Evolutionary conservation across 2,113 vertebrate genomes (phyloP), one percentile per base, ranked within the genome.

Genomic region (Entomyzon cyanotis): DNA sequence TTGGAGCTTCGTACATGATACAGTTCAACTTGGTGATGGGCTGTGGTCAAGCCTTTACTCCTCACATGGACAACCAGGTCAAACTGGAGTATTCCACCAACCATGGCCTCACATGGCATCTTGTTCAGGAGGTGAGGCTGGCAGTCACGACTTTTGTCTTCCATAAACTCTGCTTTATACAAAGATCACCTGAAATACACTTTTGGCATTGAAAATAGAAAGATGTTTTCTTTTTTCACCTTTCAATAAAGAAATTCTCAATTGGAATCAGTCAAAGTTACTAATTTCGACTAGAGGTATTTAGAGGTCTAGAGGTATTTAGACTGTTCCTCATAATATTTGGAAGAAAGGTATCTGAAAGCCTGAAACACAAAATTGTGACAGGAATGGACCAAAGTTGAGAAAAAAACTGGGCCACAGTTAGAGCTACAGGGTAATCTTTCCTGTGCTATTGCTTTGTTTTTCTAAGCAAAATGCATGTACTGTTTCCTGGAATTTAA

Each of bases 11-110:
- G 0, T 99, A 99, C 60, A 99, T 99, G 97, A 98, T 99, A 89
- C 99, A 99, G 97, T 99, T 99, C 97, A 99, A 99, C 69, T 79
- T 99, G 97, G 99, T 99, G 64, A 99, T 99, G 99, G 99, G 99
- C 82, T 99, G 99, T 41, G 98, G 99, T 24, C 98, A 98, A 12
- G 97, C 97, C 5, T 99, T 99, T 37, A 99, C 99, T 11, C 98
- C 99, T 69, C 98, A 99, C 77, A 99, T 99, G 91, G 99, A 99
- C 97, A 99, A 99, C 82, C 99, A 99, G 92, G 99, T 99, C 95
- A 99, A 99, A 73, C 97, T 99, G 97, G 99, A 99, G 95, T 99
- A 99, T 73, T 99, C 99, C 90, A 99, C 99, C 95, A 99, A 99
- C 96, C 99, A 99, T 1, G 99, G 99, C 58, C 98, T 99, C 71